Evolutionary conservation across 1,140 invertebrate genomes (phyloP).

Genomic region (Phortica variegata): DNA sequence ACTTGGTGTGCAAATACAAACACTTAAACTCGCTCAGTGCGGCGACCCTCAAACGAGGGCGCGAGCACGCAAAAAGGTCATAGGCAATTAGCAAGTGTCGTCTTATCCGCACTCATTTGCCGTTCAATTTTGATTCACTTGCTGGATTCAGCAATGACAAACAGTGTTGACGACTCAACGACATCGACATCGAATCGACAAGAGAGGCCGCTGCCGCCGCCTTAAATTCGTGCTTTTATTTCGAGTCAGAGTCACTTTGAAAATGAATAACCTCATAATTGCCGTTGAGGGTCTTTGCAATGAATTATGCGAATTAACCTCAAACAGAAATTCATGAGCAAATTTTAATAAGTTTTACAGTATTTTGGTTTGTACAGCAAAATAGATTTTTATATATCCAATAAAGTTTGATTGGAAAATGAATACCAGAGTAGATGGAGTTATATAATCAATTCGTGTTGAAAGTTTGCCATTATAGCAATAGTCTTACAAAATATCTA

Average conservation of each 20-base stretch:
- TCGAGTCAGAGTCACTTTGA: conserved; percentile 18
- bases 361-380: too few relatives aligned
- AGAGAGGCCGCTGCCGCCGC: conserved; percentile 19
- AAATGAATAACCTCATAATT: conserved; percentile 52
- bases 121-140: not conserved
- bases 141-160: conserved; percentile 17
- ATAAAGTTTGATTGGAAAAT: too few relatives aligned
- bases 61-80: conserved; percentile 50
- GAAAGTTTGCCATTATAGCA: too few relatives aligned
- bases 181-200: conserved; percentile 4
- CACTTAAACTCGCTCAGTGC: conserved; percentile 39
- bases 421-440: too few relatives aligned
- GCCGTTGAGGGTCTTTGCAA: conserved; percentile 51
- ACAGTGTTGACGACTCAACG: conserved; percentile 18
- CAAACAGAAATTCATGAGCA: conserved; percentile 38
- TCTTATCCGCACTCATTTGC: conserved; percentile 29
- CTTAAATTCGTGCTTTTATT: not conserved
- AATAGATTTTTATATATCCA: too few relatives aligned
- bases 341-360: too few relatives aligned
- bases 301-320: conserved; percentile 54
- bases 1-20: conserved; percentile 23
- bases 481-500: too few relatives aligned
- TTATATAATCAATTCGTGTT: too few relatives aligned
- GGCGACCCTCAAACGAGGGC: too few relatives aligned
- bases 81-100: conserved; percentile 50